Base-by-base conservation (phyloP, 2,113 vertebrate species). In the Centropristis striata region DNA sequence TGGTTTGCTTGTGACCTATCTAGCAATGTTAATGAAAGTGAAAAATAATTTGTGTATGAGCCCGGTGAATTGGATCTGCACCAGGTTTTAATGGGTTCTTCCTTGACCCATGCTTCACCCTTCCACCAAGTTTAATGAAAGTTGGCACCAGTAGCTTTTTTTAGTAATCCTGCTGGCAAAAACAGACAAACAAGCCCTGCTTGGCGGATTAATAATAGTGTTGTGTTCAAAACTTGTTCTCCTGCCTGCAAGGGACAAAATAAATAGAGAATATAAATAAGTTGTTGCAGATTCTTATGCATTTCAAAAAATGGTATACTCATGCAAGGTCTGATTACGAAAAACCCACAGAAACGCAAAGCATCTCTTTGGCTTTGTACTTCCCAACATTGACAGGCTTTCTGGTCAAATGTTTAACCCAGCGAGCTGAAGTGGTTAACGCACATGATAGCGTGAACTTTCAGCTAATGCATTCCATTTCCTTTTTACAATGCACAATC, bases 391-490 rank as follows among this genome's bases (percentile, higher is more conserved):
- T 20, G 46, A 32, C 12, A 2, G 13, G 16, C 57, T 20, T 6
- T 6, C 23, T 60, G 57, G 37, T 50, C 28, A 16, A 36, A 63
- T 63, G 50, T 85, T 37, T 18, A 49, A 54, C 44, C n/a, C 27
- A 46, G 8, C 0, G 13, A 20, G n/a, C 28, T 13, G 37, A 9
- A 23, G 8, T 0, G 32, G 27, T n/a, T 4, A 54, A 65, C 18
- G 58, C 7, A 54, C 27, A 18, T 5, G 18, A 8, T 8, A 23
- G n/a, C 50, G 68, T 12, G 36, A 27, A 39, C 32, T 41, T 64
- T 71, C 11, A 41, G 41, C 64, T 71, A 59, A 64, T 44, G 23
- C 13, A 64, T 72, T 63, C 61, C n/a, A 39, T 72, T 72, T 79
- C 25, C 27, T 71, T 16, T 46, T 16, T 41, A 13, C n/a, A 20